Evolutionary conservation across 2,888 invertebrate species (phyloP).

Genomic region (Lithodes maja): DNA sequence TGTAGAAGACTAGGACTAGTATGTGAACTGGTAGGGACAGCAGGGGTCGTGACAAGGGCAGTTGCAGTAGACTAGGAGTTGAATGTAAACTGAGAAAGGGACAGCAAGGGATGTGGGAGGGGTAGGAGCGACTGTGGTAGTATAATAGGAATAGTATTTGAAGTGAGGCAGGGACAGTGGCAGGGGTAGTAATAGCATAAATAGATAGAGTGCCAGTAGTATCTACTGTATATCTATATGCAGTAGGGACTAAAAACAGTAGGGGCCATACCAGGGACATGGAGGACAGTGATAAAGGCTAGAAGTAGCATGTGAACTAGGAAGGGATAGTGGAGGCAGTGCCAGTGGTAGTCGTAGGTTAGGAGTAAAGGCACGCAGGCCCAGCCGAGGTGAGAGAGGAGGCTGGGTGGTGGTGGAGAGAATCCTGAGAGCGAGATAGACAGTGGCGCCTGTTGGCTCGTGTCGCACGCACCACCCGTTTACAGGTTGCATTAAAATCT

Average conservation of each 20-base stretch:
- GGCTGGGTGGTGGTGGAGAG: background rate
- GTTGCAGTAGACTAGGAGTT: background rate
- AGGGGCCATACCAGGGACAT: background rate
- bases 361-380: slow-evolving; percentile 7
- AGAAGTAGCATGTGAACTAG: background rate
- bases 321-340: background rate
- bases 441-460: slow-evolving; percentile 26
- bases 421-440: background rate
- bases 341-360: background rate
- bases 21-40: background rate
- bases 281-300: background rate
- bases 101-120: background rate
- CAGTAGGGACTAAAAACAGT: background rate
- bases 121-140: background rate
- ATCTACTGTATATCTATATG: background rate
- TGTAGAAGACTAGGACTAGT: background rate
- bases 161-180: background rate
- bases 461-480: background rate
- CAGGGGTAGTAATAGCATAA: background rate
- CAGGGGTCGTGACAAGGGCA: background rate
- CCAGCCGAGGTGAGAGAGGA: background rate
- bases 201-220: background rate
- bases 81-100: background rate
- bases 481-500: no score
- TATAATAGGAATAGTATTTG: background rate